These are phyloP conservation scores for Sebastes steindachneri DNA, from an alignment of 2,797 vertebrate genomes.

Conservation along the genomic window DNA sequence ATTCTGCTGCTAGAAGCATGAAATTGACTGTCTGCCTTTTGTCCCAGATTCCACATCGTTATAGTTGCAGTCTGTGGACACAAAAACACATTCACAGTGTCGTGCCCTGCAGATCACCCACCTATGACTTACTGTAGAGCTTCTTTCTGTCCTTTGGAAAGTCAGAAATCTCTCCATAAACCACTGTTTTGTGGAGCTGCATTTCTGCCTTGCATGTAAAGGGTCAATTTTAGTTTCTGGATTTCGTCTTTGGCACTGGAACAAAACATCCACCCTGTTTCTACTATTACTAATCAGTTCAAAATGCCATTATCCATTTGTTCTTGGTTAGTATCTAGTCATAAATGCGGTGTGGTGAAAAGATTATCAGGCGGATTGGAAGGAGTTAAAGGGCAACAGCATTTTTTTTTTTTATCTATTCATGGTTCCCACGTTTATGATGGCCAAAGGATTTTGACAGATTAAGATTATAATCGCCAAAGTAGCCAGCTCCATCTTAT, in stretches of 20 bases:
- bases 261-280: not conserved
- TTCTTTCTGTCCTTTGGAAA: not conserved
- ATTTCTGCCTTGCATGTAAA: not conserved
- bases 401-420: not conserved
- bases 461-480: constrained; percentile 28
- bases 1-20: constrained; percentile 38
- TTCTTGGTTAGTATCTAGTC: not conserved
- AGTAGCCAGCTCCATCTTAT: constrained; percentile 22
- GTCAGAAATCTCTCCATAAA: not conserved
- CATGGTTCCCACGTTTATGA: not conserved
- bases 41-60: constrained; percentile 43
- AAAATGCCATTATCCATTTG: not conserved
- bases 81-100: not conserved
- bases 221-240: not conserved
- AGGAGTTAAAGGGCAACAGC: not conserved
- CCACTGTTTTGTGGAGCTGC: not conserved
- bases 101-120: constrained; percentile 3
- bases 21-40: constrained; percentile 51
- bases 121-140: not conserved
- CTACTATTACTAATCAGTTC: not conserved
- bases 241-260: not conserved
- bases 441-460: constrained; percentile 21
- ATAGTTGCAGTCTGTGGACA: constrained; percentile 7
- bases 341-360: not conserved
- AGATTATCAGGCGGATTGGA: not conserved